Conservation (phyloP, 2,113 vertebrate species). For the Sturnira hondurensis region DNA sequence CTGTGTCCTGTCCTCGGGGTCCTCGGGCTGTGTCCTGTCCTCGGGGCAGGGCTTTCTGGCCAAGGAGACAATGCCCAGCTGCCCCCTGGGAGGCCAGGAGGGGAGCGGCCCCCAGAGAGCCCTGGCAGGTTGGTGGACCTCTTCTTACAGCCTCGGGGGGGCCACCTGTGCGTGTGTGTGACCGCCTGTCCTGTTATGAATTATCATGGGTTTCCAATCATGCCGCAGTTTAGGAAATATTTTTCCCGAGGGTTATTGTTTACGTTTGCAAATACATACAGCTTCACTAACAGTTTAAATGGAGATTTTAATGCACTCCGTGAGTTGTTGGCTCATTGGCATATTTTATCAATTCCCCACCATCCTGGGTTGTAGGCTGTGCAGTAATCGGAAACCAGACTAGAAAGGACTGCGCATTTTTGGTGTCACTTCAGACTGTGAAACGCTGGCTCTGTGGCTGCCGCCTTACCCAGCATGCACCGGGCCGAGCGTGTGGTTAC, state of each 20-base stretch:
- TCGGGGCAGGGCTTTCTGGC: accelerated
- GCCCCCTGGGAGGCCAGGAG: neutral
- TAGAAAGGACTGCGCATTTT: neutral
- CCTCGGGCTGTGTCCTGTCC: accelerated
- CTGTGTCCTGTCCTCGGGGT: accelerated
- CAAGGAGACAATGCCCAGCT: accelerated
- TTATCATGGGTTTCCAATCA: conserved; percentile 26
- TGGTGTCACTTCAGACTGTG: neutral
- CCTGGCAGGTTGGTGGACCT: no score
- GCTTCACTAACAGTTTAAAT: conserved; percentile 60
- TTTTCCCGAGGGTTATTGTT: conserved; percentile 57
- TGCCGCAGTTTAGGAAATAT: conserved; percentile 14
- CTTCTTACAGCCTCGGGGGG: neutral
- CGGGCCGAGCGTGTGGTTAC: neutral
- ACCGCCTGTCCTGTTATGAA: neutral
- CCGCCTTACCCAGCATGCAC: neutral
- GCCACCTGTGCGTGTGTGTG: neutral
- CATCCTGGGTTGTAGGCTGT: neutral
- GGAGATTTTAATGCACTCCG: conserved; percentile 53
- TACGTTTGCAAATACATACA: conserved; percentile 45
- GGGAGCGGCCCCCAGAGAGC: neutral
- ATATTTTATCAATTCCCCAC: conserved; percentile 44
- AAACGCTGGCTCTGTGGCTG: neutral
- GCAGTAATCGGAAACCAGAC: neutral
- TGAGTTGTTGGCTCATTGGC: conserved; percentile 56